Evolutionary conservation across 2,113 vertebrate genomes (phyloP).

Genomic region (Coregonus clupeaformis): DNA sequence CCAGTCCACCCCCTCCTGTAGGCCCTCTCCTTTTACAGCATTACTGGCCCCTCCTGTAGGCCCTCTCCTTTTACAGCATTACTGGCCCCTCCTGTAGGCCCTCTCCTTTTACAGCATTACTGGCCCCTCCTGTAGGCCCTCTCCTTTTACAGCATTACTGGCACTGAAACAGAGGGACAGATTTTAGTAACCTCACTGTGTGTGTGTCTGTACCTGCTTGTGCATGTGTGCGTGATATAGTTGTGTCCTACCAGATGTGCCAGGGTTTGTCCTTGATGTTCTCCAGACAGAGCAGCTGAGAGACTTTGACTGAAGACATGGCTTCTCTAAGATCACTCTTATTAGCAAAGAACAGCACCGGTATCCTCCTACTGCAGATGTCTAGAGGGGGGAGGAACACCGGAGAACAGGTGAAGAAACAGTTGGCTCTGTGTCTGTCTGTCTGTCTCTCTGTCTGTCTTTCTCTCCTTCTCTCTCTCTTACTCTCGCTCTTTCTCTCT

Average conservation of each 20-base stretch:
- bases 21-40: conserved; percentile 92
- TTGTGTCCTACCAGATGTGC: conserved; percentile 90
- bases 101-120: conserved; percentile 93
- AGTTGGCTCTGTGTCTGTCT: not conserved
- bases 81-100: conserved; percentile 95
- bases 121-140: conserved; percentile 94
- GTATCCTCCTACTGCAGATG: conserved; percentile 87
- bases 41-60: conserved; percentile 95
- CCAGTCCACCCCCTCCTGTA: conserved; percentile 97
- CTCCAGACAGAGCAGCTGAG: conserved; percentile 90
- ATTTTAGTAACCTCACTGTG: not conserved
- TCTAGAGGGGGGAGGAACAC: conserved; percentile 68
- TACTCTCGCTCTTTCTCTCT: not conserved
- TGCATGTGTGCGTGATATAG: not conserved
- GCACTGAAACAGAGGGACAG: conserved; percentile 76
- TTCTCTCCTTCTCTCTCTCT: not conserved
- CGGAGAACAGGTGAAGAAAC: not conserved
- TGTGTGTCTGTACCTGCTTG: not conserved
- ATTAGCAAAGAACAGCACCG: conserved; percentile 96
- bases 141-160: conserved; percentile 93
- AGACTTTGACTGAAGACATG: conserved; percentile 91
- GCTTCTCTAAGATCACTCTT: conserved; percentile 96
- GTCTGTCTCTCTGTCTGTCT: not conserved
- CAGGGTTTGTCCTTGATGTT: conserved; percentile 98
- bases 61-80: conserved; percentile 95